Conservation (phyloP, 2,888 invertebrate species). For the Hyalella azteca region DNA sequence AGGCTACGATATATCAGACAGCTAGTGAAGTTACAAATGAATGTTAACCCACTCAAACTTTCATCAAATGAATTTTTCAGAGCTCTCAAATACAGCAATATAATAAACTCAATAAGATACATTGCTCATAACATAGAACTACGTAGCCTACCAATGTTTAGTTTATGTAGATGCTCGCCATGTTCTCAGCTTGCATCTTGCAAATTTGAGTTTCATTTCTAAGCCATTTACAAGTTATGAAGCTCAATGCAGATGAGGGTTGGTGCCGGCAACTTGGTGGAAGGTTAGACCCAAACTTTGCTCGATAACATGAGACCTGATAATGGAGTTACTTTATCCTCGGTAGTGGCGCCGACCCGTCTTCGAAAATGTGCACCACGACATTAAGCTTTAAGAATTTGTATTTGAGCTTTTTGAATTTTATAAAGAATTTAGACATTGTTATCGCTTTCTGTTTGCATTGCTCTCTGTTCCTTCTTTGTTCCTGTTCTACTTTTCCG, state of each 20-base stretch:
- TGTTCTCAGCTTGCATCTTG: too few relatives aligned
- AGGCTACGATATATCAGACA: too few relatives aligned
- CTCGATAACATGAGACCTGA: conserved; percentile 16
- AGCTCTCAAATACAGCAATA: too few relatives aligned
- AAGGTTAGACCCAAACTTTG: conserved; percentile 15
- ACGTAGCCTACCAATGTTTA: too few relatives aligned
- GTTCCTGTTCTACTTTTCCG: neutral
- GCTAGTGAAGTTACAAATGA: too few relatives aligned
- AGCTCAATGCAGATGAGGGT: conserved; percentile 21
- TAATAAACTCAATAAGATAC: too few relatives aligned
- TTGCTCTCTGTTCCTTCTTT: neutral
- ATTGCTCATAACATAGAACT: too few relatives aligned
- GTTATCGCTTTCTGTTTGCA: neutral
- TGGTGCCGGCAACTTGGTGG: neutral
- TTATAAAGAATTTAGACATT: neutral
- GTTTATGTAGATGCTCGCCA: too few relatives aligned
- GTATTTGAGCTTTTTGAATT: neutral
- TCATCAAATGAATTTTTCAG: too few relatives aligned
- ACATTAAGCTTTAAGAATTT: neutral
- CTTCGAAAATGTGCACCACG: neutral
- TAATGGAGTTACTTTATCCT: neutral
- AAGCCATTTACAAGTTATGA: neutral
- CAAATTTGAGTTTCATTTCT: too few relatives aligned
- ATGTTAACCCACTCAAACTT: too few relatives aligned
- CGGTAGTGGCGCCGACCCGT: neutral